A percentile compares a stretch with the other conserved stretches of the same genome.
Evolutionary conservation across 2,113 vertebrate species (phyloP).

Genomic region (Atlantisia rogersi): DNA sequence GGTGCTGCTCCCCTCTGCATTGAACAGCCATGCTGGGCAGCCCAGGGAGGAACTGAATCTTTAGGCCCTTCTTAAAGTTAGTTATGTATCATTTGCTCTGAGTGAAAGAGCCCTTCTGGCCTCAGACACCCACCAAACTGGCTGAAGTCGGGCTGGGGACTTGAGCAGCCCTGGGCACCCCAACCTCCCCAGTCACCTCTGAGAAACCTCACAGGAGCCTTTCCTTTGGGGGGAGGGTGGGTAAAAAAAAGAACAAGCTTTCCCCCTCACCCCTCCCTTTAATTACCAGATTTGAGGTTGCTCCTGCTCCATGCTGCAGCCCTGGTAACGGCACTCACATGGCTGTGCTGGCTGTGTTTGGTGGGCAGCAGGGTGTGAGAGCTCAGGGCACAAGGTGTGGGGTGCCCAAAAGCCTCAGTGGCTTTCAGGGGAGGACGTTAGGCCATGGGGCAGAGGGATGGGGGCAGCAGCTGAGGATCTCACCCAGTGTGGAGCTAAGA

Average conservation of each 20-base stretch:
- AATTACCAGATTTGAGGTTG: too few species aligned
- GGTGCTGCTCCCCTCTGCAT: not conserved
- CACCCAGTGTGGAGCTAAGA: not conserved
- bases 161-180: not conserved
- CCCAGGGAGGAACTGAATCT: not conserved
- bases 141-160: not conserved
- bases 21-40: not conserved
- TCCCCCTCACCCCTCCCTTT: too few species aligned
- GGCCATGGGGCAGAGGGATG: not conserved
- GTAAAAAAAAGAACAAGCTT: not conserved
- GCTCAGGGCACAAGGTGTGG: fast-evolving
- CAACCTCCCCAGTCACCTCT: not conserved
- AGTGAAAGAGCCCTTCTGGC: not conserved
- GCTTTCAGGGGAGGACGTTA: fast-evolving
- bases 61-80: not conserved
- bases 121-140: not conserved
- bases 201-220: not conserved
- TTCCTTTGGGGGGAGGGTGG: not conserved
- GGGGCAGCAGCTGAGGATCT: not conserved
- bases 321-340: not conserved
- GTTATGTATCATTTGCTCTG: not conserved
- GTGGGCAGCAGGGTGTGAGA: not conserved
- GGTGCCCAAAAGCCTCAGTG: not conserved
- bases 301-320: not conserved
- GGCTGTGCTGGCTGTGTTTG: not conserved